Conservation (phyloP, 2,113 vertebrate species). For the Pyrgilauda ruficollis region DNA sequence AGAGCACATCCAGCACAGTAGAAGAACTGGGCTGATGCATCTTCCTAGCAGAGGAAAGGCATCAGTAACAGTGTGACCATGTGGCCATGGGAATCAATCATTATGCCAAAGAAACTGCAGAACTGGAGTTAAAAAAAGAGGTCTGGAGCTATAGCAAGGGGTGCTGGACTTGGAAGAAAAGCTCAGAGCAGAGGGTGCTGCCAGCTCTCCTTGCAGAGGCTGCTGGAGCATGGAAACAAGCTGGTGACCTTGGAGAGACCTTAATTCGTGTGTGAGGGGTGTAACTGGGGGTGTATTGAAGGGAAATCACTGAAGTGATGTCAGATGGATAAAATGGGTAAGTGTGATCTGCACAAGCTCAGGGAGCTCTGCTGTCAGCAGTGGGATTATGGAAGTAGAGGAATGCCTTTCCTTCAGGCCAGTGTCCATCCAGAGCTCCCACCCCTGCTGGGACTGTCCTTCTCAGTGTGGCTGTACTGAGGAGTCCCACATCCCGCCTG, state of each 20-base stretch:
- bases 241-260: neutral
- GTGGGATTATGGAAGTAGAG: neutral
- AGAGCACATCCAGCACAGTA: neutral
- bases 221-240: neutral
- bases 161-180: neutral
- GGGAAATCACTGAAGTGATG: neutral
- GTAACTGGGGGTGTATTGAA: fast-evolving
- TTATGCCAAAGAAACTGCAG: neutral
- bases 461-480: fast-evolving
- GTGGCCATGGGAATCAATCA: neutral
- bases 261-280: neutral
- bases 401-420: neutral
- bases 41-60: neutral
- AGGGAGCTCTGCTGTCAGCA: neutral
- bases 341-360: fast-evolving
- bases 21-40: neutral
- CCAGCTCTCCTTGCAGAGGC: neutral
- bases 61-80: neutral
- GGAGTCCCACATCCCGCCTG: neutral
- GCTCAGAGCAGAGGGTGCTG: neutral
- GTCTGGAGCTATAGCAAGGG: neutral
- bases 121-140: neutral
- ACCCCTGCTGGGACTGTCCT: fast-evolving
- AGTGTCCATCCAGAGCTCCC: neutral
- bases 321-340: neutral